Base-by-base conservation (phyloP, 2,888 invertebrate genomes). In the Empis stercorea region DNA sequence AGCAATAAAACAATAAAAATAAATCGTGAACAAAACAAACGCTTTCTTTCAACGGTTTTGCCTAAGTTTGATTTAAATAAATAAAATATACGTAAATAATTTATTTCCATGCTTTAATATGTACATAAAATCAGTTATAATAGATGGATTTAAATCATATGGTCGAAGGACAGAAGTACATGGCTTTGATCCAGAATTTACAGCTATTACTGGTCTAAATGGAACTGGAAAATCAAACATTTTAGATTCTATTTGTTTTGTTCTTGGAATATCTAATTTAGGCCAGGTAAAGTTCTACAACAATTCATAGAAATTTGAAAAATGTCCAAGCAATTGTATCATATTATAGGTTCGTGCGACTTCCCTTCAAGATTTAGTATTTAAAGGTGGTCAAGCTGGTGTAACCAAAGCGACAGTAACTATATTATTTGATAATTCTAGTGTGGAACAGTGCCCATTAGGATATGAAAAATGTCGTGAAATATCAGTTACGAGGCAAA, bases 81-180 rank as follows among this genome's bases (percentile, higher is more conserved):
- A 9, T 6, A 27, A 2, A 27, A 27, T 27, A 27, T 7, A 20
- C 3, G n/a, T n/a, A n/a, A n/a, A 27, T 7, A 6, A 27, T 27
- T 27, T 27, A 27, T 7, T 27, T 9, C 7, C 7, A 20, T n/a
- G 23, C 10, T 40, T 40, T 2, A 43, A 41, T 48, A 97, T 99
- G 97, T 79, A 83, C 65, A 84, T 99, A 43, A 96, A 94, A 67
- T 84, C 84, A 2, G 84, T 97, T 57, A 78, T 89, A 32, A 72
- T 99, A 43, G 96, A 99, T 62, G 99, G 99, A 41, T 99, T 99
- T 65, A 99, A 99, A 71, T 97, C 97, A 0, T 99, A 99, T 61
- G 95, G 94, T 0, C 84, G 86, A 56, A 75, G 91, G 55, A 92
- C 93, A 0, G 92, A 92, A 71, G 80, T 99, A 44, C 81, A 80